Evolutionary conservation across 2,113 vertebrate species (phyloP).

Genomic region (Zapornia atra): DNA sequence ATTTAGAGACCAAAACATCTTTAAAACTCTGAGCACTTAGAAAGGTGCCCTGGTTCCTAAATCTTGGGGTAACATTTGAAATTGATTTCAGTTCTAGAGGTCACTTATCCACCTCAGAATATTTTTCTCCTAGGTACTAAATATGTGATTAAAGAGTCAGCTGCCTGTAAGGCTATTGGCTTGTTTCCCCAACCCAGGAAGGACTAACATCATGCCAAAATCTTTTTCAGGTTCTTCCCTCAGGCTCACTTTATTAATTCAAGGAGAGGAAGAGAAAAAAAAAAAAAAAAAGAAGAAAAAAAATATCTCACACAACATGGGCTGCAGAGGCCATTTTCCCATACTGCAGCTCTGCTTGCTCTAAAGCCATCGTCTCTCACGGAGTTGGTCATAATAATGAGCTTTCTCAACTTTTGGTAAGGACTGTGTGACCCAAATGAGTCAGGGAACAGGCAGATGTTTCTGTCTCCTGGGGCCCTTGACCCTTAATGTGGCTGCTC

Average conservation of each 20-base stretch:
- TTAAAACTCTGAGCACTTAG: not conserved
- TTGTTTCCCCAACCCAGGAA: constrained; percentile 40
- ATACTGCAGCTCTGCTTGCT: not conserved
- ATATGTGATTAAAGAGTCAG: constrained; percentile 57
- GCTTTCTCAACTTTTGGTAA: not conserved
- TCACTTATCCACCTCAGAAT: constrained; percentile 3
- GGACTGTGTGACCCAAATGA: constrained; percentile 1
- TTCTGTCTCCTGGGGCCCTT: not conserved
- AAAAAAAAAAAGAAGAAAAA: not conserved
- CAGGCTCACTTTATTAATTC: constrained; percentile 35
- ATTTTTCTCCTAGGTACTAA: constrained; percentile 20
- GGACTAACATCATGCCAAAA: constrained; percentile 32
- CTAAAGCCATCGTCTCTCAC: not conserved
- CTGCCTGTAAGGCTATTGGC: constrained; percentile 47
- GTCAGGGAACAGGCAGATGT: constrained; percentile 13
- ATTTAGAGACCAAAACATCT: not conserved
- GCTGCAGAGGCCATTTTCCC: not conserved
- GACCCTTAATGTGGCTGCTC: not conserved
- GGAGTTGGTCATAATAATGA: not conserved
- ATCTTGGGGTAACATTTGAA: not conserved
- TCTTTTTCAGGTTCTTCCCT: constrained; percentile 41
- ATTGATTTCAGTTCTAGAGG: not conserved
- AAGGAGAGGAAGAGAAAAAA: too few relatives aligned
- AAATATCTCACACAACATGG: not conserved
- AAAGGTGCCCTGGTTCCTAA: not conserved